phyloP scores from a whole-genome alignment of 2,797 vertebrate genomes.

The Eidolon dupreanum region DNA sequence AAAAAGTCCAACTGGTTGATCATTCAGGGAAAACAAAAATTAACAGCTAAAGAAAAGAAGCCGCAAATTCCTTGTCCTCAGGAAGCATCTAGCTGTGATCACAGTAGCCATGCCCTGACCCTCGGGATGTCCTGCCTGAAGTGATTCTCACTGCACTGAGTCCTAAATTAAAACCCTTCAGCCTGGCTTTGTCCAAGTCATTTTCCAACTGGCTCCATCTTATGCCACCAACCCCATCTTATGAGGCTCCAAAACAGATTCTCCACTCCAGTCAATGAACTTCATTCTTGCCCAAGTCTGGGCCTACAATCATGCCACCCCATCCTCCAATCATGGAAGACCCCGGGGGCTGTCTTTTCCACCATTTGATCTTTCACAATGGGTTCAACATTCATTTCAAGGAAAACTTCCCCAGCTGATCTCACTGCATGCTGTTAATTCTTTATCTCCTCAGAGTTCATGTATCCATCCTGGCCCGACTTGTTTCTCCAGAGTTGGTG shows the following conservation, averaged over 20 bases:
- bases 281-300: background rate
- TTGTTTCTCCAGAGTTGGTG: background rate
- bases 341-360: background rate
- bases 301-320: background rate
- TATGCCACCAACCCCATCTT: background rate
- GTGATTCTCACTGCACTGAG: background rate
- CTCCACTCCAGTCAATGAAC: background rate
- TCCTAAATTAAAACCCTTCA: background rate
- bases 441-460: background rate
- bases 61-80: background rate
- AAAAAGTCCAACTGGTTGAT: background rate
- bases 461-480: background rate
- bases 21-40: background rate
- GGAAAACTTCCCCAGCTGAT: background rate
- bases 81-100: background rate
- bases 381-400: background rate
- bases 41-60: background rate
- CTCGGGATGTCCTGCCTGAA: background rate
- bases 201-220: background rate
- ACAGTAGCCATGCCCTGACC: too few relatives aligned
- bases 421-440: background rate
- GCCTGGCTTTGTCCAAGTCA: background rate
- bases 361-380: background rate
- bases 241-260: background rate
- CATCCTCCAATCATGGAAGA: accelerated